Base-by-base conservation (phyloP, 2,113 vertebrate genomes). In the Nesogale talazaci region DNA sequence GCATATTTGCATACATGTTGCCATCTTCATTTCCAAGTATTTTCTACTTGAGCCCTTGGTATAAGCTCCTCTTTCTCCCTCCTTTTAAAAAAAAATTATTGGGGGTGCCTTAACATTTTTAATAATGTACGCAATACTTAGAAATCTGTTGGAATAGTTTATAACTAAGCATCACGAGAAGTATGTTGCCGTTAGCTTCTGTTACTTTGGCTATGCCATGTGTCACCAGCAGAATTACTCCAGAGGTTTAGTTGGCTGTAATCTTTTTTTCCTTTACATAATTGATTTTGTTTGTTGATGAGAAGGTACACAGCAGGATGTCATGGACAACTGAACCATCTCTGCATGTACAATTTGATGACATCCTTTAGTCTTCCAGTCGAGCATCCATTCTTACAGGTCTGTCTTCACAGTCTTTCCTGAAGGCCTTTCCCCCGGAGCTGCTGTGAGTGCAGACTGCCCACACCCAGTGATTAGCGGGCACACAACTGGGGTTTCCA, bases 141-240 rank as follows among this genome's bases (percentile, higher is more conserved):
- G n/a, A 82, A 86, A 93, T 83, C 89, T 94, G 70, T 42, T 89
- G 91, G 15, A 69, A 65, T 67, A 40, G 25, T 63, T 87, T 87
- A 81, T 36, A 90, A 77, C 72, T 61, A 92, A 95, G 83, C 38
- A 91, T 40, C 8, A 25, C 23, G 23, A 40, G n/a, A 61, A 42
- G 87, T n/a, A 70, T 81, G 34, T 22, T 83, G 70, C 22, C 36
- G 70, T 72, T 72, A 72, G 70, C 70, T 34, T 11, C 4, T 22
- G 34, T 36, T 36, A 27, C n/a, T 17, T 70, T 72, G 34, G 20
- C 34, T 20, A 20, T 2, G 2, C 70, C 31, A 36, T 22, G 34
- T 22, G 70, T 36, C 36, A 72, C 19, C 16, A 70, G n/a, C 17
- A 70, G n/a, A 38, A 38, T 19, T 36, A 34, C 34, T 22, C 16